Base-by-base conservation (phyloP, 2,888 invertebrate species). In the Drosophila mettleri region DNA sequence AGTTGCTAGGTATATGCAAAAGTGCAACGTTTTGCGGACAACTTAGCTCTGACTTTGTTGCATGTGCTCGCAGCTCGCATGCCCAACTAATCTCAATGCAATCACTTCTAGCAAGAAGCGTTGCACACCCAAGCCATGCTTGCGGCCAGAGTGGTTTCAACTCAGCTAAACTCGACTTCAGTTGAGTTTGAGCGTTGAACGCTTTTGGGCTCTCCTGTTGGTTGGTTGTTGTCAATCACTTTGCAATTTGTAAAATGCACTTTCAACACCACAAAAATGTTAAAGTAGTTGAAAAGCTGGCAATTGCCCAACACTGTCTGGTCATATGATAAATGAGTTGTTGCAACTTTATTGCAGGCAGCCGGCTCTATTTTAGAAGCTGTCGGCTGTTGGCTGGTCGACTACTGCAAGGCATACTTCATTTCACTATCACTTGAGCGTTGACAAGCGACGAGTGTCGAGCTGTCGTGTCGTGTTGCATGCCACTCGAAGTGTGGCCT, bases 1-100 rank as follows among this genome's bases (percentile, higher is more conserved):
- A 55, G 76, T 43, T 77, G 52, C 49, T 55, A 72, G 33, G 59
- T 57, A 43, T 65, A 60, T 60, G 53, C 73, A 77, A 77, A 73
- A 61, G 84, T 80, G 88, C 88, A 88, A 86, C 80, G 72, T 79
- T 85, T 82, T 79, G 80, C 79, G 77, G 76, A 75, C 72, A 74
- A 83, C 78, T 69, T 74, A 69, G 54, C 77, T 72, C 61, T 57
- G 64, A 81, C 67, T 75, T 62, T 69, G 74, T 72, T 76, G 79
- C 82, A 59, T 58, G 39, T 51, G 54, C 45, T 12, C 67, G 60
- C 59, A 52, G 80, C 70, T 76, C 67, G 71, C 77, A 79, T 67
- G n/a, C n/a, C n/a, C n/a, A n/a, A n/a, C 77, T 87, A 89, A 88
- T 87, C 84, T 78, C 84, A 79, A 82, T 81, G 84, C 84, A 85